A percentile compares a stretch with the other conserved stretches of the same genome.
phyloP scores from a whole-genome alignment of 2,113 vertebrate genomes.

The Vanacampus margaritifer region DNA sequence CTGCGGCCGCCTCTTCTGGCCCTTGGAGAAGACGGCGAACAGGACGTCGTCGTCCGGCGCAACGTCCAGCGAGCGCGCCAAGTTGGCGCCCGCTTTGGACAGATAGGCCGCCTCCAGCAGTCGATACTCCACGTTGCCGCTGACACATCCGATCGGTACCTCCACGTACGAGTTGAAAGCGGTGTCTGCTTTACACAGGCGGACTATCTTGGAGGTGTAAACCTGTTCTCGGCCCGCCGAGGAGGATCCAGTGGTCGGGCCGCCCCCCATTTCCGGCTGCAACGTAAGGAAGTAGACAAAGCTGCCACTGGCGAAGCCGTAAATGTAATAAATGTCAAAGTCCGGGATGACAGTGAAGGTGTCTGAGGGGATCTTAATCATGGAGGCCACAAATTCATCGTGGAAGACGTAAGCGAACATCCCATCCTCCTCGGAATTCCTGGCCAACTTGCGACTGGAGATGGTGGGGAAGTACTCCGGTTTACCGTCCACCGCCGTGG shows the following conservation, averaged over 20 bases:
- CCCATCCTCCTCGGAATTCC: conserved; percentile 92
- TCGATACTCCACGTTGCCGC: conserved; percentile 88
- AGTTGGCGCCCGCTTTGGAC: conserved; percentile 87
- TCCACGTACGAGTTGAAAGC: conserved; percentile 98
- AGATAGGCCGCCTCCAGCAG: conserved; percentile 93
- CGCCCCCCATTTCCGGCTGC: conserved; percentile 94
- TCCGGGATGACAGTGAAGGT: conserved; percentile 96
- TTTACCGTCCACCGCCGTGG: conserved; percentile 94
- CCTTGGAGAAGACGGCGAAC: conserved; percentile 94
- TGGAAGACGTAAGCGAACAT: conserved; percentile 99
- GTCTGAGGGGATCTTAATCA: conserved; percentile 98
- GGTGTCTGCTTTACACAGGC: conserved; percentile 93
- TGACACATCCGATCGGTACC: conserved; percentile 93
- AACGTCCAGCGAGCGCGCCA: conserved; percentile 83
- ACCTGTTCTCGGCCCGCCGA: conserved; percentile 89
- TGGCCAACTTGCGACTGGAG: conserved; percentile 91
- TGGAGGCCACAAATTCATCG: conserved; percentile 95
- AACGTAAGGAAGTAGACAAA: conserved; percentile 97
- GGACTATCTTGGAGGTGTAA: conserved; percentile 95
- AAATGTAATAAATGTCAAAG: conserved; percentile 98
- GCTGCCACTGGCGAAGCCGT: conserved; percentile 94
- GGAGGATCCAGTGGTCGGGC: conserved; percentile 85
- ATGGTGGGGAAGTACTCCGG: conserved; percentile 98
- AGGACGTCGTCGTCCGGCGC: conserved; percentile 87
- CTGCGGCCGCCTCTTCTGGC: conserved; percentile 89